Percentiles rank a stretch among this genome's conserved stretches.
phyloP scores from a whole-genome alignment of 1,140 invertebrate genomes.

The Drosophila novamexicana region DNA sequence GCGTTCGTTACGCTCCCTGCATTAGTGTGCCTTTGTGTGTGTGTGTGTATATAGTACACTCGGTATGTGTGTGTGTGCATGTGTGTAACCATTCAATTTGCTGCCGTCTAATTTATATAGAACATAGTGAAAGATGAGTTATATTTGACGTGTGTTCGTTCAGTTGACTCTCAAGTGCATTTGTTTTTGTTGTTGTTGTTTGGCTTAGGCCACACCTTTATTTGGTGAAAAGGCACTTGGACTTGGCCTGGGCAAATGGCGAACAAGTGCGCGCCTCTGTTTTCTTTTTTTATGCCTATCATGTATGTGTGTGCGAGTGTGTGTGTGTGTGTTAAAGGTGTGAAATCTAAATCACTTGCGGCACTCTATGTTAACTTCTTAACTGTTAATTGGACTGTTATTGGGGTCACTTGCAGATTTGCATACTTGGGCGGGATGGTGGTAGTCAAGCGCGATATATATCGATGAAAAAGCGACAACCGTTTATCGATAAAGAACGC shows the following conservation, averaged over 20 bases:
- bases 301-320: conserved; percentile 9
- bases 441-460: neutral
- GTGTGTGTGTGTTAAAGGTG: conserved; percentile 33
- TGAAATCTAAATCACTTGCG: conserved; percentile 36
- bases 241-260: conserved; percentile 39
- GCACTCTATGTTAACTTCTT: conserved; percentile 13
- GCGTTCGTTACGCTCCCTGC: conserved; percentile 11
- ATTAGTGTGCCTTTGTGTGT: neutral
- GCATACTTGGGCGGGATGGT: conserved; percentile 1
- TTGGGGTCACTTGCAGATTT: conserved; percentile 14
- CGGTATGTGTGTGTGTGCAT: conserved; percentile 4
- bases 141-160: conserved; percentile 33
- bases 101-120: conserved; percentile 51
- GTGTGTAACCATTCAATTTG: conserved; percentile 50
- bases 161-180: conserved; percentile 24
- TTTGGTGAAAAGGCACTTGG: conserved; percentile 53
- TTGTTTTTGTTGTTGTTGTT: conserved; percentile 32
- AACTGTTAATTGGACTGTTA: conserved; percentile 15
- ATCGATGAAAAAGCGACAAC: conserved; percentile 2
- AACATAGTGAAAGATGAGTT: conserved; percentile 33
- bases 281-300: conserved; percentile 41
- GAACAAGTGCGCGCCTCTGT: conserved; percentile 52
- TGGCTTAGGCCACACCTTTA: conserved; percentile 58
- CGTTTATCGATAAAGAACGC: conserved; percentile 8
- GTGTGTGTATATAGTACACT: conserved; percentile 21